Conservation (phyloP, 1,140 invertebrate species). For the Camponotus pennsylvanicus region DNA sequence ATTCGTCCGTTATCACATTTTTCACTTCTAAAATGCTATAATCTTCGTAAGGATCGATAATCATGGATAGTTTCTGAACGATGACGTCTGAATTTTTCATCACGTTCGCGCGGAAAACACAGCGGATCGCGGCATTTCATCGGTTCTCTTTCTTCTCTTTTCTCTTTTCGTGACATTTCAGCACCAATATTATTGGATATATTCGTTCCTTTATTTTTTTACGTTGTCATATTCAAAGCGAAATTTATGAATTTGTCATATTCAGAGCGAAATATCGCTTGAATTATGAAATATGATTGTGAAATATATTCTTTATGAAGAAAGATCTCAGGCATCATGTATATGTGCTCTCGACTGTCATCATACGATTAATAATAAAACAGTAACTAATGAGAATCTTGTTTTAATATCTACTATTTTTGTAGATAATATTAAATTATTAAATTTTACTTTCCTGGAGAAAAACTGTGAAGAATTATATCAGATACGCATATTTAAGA, state of each 20-base stretch:
- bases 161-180: not conserved
- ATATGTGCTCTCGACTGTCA: not conserved
- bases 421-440: not conserved
- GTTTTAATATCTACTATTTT: not conserved
- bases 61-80: constrained; percentile 21
- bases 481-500: not conserved
- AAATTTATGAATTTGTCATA: not conserved
- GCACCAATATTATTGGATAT: not conserved
- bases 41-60: constrained; percentile 19
- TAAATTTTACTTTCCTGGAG: not conserved
- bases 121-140: not conserved
- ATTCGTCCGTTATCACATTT: constrained; percentile 56
- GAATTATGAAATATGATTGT: not conserved
- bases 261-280: not conserved
- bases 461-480: not conserved
- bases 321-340: not conserved
- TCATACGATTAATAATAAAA: not conserved
- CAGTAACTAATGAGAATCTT: not conserved
- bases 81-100: constrained; percentile 36
- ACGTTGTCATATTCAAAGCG: not conserved
- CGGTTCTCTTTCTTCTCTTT: not conserved
- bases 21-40: constrained; percentile 30
- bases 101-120: not conserved
- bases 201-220: not conserved
- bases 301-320: not conserved